Base-by-base conservation (phyloP, 2,113 vertebrate genomes). In the Amphilophus citrinellus region DNA sequence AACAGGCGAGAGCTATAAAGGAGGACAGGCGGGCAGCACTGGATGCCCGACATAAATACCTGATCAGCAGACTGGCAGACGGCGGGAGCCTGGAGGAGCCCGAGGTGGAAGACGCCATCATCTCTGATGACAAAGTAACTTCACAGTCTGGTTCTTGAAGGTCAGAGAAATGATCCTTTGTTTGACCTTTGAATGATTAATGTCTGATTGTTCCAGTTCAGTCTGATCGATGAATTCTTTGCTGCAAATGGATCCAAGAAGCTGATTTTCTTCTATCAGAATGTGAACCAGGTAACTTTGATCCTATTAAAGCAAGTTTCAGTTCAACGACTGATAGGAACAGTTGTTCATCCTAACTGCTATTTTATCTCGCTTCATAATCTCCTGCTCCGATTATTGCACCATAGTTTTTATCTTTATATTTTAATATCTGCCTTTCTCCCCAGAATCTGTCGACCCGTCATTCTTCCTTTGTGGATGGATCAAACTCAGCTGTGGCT, bases 191-290 rank as follows among this genome's bases (percentile, higher is more conserved):
- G 15, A 11, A n/a, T 77, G 1, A 4, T 14, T 63, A 15, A 13
- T 5, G 14, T 86, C 44, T 77, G 20, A 8, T 39, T 57, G 60
- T 88, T 84, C 4, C 77, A 97, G 96, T 97, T 97, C 92, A 77
- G 77, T 24, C 87, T 96, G 77, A 93, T 96, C 50, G 92, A 96
- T 11, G 94, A 96, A 27, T 97, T 97, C 91, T 97, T 97, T 89
- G 92, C 93, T 50, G 68, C 92, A 13, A 91, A 87, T 47, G 96
- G 97, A 87, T 95, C 95, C 68, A 97, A 95, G 87, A 96, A 95
- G 82, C 89, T 97, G 61, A 87, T 97, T 32, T 97, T 97, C 94
- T 97, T 97, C 94, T 96, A 94, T 85, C 96, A 97, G 94, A 92
- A 89, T 35, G n/a, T 89, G 18, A 89, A 79, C 15, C 88, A 92